Evolutionary conservation across 2,113 vertebrate genomes (phyloP).

Genomic region (Oxyura jamaicensis): DNA sequence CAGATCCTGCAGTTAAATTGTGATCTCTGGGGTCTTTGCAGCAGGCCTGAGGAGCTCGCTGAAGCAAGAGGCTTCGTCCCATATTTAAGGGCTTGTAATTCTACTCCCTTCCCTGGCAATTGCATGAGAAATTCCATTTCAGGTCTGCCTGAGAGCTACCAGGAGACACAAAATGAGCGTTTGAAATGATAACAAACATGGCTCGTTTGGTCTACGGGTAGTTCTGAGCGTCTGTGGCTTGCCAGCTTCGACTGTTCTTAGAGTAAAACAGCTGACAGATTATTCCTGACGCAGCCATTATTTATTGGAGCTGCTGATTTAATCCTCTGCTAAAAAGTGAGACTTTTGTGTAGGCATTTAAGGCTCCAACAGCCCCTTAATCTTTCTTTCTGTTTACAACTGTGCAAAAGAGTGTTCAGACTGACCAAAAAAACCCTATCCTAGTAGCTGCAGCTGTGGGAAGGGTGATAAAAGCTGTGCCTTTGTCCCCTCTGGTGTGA

Average conservation of each 20-base stretch:
- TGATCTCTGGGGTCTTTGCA: neutral
- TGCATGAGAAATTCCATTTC: neutral
- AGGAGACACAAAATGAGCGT: neutral
- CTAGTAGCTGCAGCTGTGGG: neutral
- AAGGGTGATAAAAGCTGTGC: neutral
- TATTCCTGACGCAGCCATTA: neutral
- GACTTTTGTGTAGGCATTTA: fast-evolving
- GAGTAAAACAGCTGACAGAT: neutral
- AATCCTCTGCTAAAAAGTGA: neutral
- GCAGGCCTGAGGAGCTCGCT: neutral
- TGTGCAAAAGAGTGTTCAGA: neutral
- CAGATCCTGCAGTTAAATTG: neutral
- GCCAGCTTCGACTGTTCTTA: neutral
- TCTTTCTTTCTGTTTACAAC: neutral
- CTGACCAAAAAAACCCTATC: too few relatives aligned
- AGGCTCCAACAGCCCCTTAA: neutral
- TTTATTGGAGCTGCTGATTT: neutral
- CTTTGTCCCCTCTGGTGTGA: neutral
- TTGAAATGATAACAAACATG: neutral
- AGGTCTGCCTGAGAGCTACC: neutral
- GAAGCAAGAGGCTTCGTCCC: neutral
- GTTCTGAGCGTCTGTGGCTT: neutral
- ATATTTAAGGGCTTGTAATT: neutral
- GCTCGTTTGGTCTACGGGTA: neutral
- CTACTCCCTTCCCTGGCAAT: fast-evolving